A percentile compares a stretch with the other conserved stretches of the same genome.
Evolutionary conservation across 1,140 invertebrate genomes (phyloP).

Genomic region (Drosophila kohkoa): DNA sequence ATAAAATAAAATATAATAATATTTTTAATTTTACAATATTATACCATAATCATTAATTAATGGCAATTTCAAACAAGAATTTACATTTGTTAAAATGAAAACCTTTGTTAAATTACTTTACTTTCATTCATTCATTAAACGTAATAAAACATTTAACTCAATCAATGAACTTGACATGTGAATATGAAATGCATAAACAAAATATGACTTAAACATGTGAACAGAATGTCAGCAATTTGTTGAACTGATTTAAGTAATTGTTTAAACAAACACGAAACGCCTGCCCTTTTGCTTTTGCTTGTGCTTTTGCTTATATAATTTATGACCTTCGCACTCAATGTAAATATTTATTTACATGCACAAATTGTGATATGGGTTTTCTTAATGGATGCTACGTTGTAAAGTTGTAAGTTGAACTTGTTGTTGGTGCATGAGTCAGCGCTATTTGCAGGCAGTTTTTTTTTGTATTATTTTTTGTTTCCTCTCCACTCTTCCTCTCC

Average conservation of each 20-base stretch:
- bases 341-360: constrained; percentile 10
- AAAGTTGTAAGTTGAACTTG: background rate
- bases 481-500: background rate
- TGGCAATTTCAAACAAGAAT: too few species aligned
- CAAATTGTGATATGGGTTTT: constrained; percentile 13
- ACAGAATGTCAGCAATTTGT: constrained; percentile 3
- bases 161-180: background rate
- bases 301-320: constrained; percentile 5
- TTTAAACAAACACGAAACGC: constrained; percentile 8
- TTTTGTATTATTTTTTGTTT: constrained; percentile 11
- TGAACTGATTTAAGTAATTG: constrained; percentile 1
- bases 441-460: background rate
- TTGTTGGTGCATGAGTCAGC: constrained; percentile 33
- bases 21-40: too few species aligned
- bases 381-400: constrained; percentile 19
- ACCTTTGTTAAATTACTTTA: too few species aligned
- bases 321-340: constrained; percentile 10
- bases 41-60: too few species aligned
- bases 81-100: too few species aligned
- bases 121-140: too few species aligned
- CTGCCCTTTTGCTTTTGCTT: background rate
- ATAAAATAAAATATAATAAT: too few species aligned
- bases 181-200: background rate
- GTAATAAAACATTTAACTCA: background rate
- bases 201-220: background rate